phyloP scores from a whole-genome alignment of 2,113 vertebrate species.

The Tor tambroides region DNA sequence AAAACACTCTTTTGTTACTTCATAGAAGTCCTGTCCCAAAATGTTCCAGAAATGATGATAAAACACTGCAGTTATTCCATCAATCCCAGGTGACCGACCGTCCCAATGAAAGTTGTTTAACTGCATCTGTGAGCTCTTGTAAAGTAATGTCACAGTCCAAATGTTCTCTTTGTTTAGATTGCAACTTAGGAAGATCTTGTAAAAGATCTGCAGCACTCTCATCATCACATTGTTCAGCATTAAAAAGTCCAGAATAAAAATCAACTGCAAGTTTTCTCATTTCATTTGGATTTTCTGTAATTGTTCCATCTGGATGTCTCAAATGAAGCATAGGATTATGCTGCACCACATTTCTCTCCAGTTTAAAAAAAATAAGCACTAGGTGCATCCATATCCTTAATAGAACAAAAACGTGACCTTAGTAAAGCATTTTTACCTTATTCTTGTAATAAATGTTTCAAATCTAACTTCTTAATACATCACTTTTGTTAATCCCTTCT shows the following conservation, averaged over 20 bases:
- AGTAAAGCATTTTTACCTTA: neutral
- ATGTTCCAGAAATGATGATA: neutral
- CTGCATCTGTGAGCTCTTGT: neutral
- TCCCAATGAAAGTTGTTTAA: neutral
- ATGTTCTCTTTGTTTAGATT: neutral
- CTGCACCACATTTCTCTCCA: neutral
- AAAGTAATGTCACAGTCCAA: neutral
- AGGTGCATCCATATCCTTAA: neutral
- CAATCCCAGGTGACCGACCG: neutral
- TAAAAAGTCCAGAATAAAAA: neutral
- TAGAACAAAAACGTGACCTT: neutral
- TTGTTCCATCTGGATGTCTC: neutral
- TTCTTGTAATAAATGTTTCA: neutral
- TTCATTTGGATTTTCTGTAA: neutral
- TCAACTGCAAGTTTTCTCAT: neutral
- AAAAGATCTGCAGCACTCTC: neutral
- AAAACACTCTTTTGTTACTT: neutral
- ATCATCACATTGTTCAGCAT: neutral
- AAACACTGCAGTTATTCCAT: neutral
- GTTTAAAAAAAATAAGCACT: neutral
- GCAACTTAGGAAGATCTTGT: neutral
- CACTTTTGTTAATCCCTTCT: neutral
- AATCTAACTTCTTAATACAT: neutral
- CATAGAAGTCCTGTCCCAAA: neutral
- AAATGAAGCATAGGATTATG: neutral